Evolutionary conservation across 2,113 vertebrate genomes (phyloP).

Genomic region (Xyliphius kryptos): DNA sequence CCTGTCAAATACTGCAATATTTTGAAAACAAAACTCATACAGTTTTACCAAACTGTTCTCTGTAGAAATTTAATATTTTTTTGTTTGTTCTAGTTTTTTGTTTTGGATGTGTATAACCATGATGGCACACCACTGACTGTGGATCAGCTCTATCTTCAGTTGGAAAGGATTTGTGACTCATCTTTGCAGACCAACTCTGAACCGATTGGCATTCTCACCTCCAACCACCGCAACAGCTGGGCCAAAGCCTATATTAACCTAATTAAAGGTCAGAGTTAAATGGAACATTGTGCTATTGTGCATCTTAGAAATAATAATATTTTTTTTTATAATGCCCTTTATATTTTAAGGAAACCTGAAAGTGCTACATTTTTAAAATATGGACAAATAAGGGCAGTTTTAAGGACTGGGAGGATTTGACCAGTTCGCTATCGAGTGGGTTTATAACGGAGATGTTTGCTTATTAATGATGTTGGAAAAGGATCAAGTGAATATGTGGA

Average conservation of each 20-base stretch:
- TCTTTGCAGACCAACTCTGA: slow-evolving; percentile 74
- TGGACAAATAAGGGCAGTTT: too few species aligned
- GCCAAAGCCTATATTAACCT: slow-evolving; percentile 83
- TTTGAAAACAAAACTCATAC: too few species aligned
- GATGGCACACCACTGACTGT: slow-evolving; percentile 76
- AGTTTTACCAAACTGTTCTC: neutral
- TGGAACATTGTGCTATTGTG: neutral
- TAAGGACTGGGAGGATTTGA: too few species aligned
- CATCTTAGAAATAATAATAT: too few species aligned
- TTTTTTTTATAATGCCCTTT: too few species aligned
- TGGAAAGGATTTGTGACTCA: slow-evolving; percentile 86
- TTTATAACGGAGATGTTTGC: too few species aligned
- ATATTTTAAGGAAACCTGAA: too few species aligned
- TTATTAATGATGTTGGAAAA: too few species aligned
- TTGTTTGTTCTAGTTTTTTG: slow-evolving; percentile 74
- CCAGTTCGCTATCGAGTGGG: too few species aligned
- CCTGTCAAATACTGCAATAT: too few species aligned
- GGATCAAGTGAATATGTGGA: too few species aligned
- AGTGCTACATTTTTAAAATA: too few species aligned
- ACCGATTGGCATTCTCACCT: slow-evolving; percentile 89
- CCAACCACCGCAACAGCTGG: slow-evolving; percentile 87
- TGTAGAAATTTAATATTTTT: neutral
- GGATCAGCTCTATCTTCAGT: slow-evolving; percentile 80
- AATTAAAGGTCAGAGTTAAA: slow-evolving; percentile 67
- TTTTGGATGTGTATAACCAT: slow-evolving; percentile 82